Evolutionary conservation across 2,888 invertebrate genomes (phyloP), one percentile per base, ranked within the genome.

Genomic region (Nebria salina): DNA sequence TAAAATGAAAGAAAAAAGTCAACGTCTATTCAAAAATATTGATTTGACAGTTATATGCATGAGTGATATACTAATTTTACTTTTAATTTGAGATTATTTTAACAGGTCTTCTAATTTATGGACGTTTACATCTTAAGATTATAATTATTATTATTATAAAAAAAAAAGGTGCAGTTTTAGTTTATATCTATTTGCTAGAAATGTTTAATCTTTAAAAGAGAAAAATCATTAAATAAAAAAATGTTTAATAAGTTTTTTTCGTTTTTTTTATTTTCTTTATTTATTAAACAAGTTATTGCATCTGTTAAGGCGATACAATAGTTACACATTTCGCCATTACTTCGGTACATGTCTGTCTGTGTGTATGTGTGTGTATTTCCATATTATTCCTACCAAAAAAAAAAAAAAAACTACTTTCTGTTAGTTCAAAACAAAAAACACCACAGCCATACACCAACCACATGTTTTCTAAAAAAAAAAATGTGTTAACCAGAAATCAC

Each of bases 61-160:
- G 81, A 81, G 81, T 81, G 81, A 81, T 81, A 80, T 80, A 81
- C 75, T 81, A 81, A 81, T 81, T 77, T 74, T 75, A 75, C 54
- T 76, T 76, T 79, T 81, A 81, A 72, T 76, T 81, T 81, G 81
- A 81, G 81, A 81, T 81, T 81, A 81, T 81, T 81, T 81, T 81
- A 81, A 81, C 75, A 66, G 72, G 72, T 81, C 75, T 80, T 75
- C 81, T 81, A 81, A 81, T 75, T 68, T 75, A 81, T 76, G 64
- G 75, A 81, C 66, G 75, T 81, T 76, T 72, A 75, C 42, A 73
- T 73, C 79, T 73, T 79, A 75, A 79, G 74, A 65, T 79, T 76
- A 81, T 81, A 74, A 78, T 78, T 65, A 78, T 74, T 75, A 80
- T n/a, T n/a, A n/a, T n/a, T 70, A 34, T 64, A 75, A 43, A 3